Percentiles rank a stretch among this genome's conserved stretches.
Conservation (phyloP, 2,797 vertebrate genomes). For the Falco rusticolus region DNA sequence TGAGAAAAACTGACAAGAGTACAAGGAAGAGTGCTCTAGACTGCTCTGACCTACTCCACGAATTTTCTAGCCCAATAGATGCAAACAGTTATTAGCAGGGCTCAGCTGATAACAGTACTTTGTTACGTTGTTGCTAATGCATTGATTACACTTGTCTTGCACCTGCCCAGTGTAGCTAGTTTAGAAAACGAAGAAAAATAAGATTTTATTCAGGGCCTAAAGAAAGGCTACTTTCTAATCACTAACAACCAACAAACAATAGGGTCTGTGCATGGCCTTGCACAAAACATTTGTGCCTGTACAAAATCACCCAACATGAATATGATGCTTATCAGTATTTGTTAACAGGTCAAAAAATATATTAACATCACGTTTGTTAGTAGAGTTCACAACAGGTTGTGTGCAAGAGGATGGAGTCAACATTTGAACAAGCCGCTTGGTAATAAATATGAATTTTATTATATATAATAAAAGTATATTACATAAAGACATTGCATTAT, state of each 20-base stretch:
- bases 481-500: neutral
- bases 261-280: neutral
- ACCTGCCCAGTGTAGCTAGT: neutral
- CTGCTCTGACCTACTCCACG: neutral
- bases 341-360: neutral
- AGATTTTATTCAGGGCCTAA: neutral
- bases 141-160: neutral
- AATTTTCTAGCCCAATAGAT: neutral
- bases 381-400: neutral
- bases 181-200: neutral
- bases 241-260: neutral
- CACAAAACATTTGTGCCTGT: neutral
- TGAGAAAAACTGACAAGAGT: neutral
- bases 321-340: neutral
- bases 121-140: neutral
- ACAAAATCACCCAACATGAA: neutral
- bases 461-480: neutral
- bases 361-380: neutral
- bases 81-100: neutral
- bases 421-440: neutral
- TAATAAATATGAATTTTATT: conserved; percentile 8
- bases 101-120: neutral
- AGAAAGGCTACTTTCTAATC: neutral
- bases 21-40: neutral
- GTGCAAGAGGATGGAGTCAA: neutral